phyloP scores from a whole-genome alignment of 2,888 invertebrate species.

The Tubulanus polymorphus region DNA sequence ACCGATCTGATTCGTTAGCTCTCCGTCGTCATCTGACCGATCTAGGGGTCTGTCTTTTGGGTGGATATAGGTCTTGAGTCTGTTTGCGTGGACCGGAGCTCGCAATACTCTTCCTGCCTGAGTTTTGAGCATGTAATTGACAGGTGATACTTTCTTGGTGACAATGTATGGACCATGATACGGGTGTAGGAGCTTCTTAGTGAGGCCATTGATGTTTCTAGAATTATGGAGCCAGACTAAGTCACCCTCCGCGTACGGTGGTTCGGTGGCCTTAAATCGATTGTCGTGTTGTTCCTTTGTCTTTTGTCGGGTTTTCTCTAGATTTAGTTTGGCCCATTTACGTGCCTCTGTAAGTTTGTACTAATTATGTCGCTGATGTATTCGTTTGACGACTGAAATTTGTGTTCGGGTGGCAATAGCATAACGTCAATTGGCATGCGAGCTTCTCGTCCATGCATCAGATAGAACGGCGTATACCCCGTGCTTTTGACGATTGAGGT shows the following conservation, averaged over 20 bases:
- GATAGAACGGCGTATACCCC: neutral
- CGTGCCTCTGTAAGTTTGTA: neutral
- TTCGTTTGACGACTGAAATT: neutral
- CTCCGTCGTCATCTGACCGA: too few species aligned
- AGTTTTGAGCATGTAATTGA: too few species aligned
- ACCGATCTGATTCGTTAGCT: too few species aligned
- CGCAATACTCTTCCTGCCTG: neutral
- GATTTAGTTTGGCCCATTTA: slow-evolving; percentile 3
- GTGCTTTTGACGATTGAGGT: neutral
- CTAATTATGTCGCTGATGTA: neutral
- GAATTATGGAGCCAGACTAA: slow-evolving; percentile 6
- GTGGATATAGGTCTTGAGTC: slow-evolving; percentile 6
- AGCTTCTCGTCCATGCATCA: neutral
- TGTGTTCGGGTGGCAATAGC: neutral
- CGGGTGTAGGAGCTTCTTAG: slow-evolving; percentile 7
- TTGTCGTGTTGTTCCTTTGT: slow-evolving; percentile 10
- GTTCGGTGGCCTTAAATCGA: slow-evolving; percentile 3
- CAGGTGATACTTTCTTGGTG: neutral
- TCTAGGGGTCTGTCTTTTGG: too few species aligned
- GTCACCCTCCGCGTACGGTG: slow-evolving; percentile 8
- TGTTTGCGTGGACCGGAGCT: slow-evolving; percentile 1
- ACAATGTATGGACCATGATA: slow-evolving; percentile 16
- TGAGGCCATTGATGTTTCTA: slow-evolving; percentile 7
- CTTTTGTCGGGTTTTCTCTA: neutral
- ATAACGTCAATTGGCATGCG: neutral